These are phyloP conservation scores for Falco naumanni DNA, from an alignment of 2,797 vertebrate species.

Conservation along the genomic window DNA sequence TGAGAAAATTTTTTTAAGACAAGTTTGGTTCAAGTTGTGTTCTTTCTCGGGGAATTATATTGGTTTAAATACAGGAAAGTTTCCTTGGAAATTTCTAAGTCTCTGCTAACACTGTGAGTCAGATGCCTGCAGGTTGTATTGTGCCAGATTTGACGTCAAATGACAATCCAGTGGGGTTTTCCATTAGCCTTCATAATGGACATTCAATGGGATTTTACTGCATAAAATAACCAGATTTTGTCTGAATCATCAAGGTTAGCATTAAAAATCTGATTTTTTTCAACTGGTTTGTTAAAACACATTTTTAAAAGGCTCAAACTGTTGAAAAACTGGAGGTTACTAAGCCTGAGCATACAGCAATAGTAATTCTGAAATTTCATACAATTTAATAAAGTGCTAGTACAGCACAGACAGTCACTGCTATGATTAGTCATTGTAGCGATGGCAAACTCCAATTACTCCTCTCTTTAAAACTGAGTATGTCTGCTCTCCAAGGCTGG, in stretches of 20 bases:
- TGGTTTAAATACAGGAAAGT: slow-evolving; percentile 45
- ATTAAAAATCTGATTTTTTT: neutral
- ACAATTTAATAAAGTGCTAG: neutral
- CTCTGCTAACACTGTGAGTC: slow-evolving; percentile 27
- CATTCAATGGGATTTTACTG: neutral
- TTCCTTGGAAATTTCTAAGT: slow-evolving; percentile 47
- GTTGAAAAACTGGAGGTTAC: neutral
- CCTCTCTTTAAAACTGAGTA: neutral
- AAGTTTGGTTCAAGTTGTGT: neutral
- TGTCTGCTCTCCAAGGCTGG: neutral
- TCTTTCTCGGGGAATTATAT: slow-evolving; percentile 24
- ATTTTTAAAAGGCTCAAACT: neutral
- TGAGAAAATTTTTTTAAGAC: neutral
- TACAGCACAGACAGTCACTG: neutral
- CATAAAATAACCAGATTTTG: neutral
- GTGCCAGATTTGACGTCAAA: slow-evolving; percentile 60
- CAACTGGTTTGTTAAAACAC: neutral
- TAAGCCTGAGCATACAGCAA: neutral
- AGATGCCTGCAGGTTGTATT: neutral
- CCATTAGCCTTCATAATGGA: neutral
- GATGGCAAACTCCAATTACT: neutral
- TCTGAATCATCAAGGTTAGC: neutral
- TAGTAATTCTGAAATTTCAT: neutral
- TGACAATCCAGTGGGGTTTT: slow-evolving; percentile 32
- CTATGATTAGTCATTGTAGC: neutral